Percentiles rank a stretch among this genome's conserved stretches.
These are phyloP conservation scores for Lucifuga dentata DNA, from an alignment of 2,113 vertebrate genomes.

Conservation along the genomic window DNA sequence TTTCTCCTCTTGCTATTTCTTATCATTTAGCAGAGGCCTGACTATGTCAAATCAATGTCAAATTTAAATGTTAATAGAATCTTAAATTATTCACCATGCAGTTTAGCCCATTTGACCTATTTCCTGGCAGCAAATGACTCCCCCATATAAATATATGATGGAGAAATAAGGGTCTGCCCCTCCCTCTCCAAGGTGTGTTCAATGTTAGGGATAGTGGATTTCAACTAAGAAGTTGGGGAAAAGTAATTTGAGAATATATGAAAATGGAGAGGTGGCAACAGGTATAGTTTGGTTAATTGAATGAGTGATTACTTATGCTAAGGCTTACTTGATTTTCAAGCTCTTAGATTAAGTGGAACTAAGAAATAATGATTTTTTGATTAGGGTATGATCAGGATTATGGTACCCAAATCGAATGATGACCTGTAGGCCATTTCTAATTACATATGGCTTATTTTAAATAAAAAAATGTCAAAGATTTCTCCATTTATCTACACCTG, in stretches of 20 bases:
- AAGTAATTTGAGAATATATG: too few species aligned
- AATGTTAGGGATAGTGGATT: slow-evolving; percentile 4
- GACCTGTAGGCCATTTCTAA: too few species aligned
- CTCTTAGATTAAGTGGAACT: background rate
- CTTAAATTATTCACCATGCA: slow-evolving; percentile 82
- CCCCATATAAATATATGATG: slow-evolving; percentile 71
- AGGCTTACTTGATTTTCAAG: too few species aligned
- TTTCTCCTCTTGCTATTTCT: slow-evolving; percentile 40
- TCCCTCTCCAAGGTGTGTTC: slow-evolving; percentile 40
- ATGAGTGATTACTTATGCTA: too few species aligned
- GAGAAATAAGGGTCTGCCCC: slow-evolving; percentile 43
- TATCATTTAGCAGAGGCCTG: slow-evolving; percentile 60
- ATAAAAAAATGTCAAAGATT: too few species aligned
- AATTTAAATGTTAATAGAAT: slow-evolving; percentile 86
- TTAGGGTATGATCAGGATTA: too few species aligned
- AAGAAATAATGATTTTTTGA: background rate
- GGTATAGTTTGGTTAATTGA: too few species aligned
- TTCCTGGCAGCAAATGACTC: slow-evolving; percentile 69
- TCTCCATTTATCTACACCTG: too few species aligned
- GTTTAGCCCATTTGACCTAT: slow-evolving; percentile 80
- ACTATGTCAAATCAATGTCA: slow-evolving; percentile 84
- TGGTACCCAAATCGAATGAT: too few species aligned
- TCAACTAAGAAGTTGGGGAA: background rate
- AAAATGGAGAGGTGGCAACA: too few species aligned
- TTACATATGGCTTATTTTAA: too few species aligned